Percentiles rank a stretch among this genome's conserved stretches.
phyloP scores from a whole-genome alignment of 2,797 vertebrate genomes.

The Tamandua tetradactyla region DNA sequence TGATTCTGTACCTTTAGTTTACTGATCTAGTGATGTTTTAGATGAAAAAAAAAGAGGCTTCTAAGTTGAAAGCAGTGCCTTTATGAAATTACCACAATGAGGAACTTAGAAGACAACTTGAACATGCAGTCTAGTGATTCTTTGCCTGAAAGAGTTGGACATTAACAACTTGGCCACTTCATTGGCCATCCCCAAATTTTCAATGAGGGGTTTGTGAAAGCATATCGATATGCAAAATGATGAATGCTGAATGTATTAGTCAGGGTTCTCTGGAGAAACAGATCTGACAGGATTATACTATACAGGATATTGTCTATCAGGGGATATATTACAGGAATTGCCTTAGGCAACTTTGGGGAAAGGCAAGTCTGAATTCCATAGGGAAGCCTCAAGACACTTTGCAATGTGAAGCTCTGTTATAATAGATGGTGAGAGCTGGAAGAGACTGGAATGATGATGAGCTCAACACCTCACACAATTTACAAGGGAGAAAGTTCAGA shows the following conservation, averaged over 20 bases:
- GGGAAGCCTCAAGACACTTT: no score
- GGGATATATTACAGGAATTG: no score
- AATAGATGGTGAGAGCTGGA: no score
- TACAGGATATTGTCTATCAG: no score
- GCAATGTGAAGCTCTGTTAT: no score
- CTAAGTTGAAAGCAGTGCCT: background rate
- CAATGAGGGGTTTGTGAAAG: background rate
- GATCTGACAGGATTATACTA: no score
- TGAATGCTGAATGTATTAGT: no score
- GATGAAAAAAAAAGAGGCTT: background rate
- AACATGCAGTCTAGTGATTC: background rate
- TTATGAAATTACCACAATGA: background rate
- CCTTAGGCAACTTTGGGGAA: background rate
- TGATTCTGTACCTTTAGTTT: background rate
- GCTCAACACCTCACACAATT: no score
- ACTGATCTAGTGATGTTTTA: background rate
- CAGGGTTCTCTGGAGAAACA: no score
- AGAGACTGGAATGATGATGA: no score
- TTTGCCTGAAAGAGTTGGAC: background rate
- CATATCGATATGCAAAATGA: background rate
- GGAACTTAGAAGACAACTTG: background rate
- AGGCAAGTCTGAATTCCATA: no score
- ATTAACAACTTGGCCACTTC: background rate
- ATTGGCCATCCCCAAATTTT: background rate
- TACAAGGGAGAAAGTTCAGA: no score